Percentiles rank a stretch among this genome's conserved stretches.
phyloP scores from a whole-genome alignment of 2,888 invertebrate genomes.

The Graphium colonna region DNA sequence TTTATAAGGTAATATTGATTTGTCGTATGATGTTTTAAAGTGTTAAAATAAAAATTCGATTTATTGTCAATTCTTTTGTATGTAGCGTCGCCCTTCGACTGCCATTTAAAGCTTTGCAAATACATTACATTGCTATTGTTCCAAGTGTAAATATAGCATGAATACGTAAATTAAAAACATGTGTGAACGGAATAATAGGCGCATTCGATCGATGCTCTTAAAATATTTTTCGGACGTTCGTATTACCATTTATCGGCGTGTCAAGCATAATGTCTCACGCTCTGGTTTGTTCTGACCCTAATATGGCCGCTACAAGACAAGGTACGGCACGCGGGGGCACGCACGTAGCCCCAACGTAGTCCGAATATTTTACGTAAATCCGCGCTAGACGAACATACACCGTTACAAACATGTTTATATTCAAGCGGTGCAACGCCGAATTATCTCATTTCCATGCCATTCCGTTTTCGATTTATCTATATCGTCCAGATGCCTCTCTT shows the following conservation, averaged over 20 bases:
- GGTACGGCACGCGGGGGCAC: constrained; percentile 44
- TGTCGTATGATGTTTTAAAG: neutral
- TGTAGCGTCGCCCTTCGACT: constrained; percentile 1
- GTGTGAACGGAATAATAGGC: constrained; percentile 17
- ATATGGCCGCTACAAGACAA: constrained; percentile 21
- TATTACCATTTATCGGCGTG: constrained; percentile 24
- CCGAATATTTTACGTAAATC: constrained; percentile 74
- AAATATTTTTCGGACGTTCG: constrained; percentile 20
- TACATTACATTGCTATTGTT: constrained; percentile 9
- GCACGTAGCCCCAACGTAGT: constrained; percentile 58
- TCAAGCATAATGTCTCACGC: constrained; percentile 34
- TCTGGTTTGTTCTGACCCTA: constrained; percentile 29
- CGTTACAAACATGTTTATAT: constrained; percentile 66
- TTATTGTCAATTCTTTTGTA: too few relatives aligned
- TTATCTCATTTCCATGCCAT: constrained; percentile 65
- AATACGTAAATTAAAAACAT: constrained; percentile 14
- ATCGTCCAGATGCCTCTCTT: constrained; percentile 26
- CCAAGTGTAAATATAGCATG: constrained; percentile 6
- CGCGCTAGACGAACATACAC: constrained; percentile 58
- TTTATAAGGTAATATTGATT: neutral
- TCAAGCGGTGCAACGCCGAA: constrained; percentile 52
- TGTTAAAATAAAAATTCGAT: neutral
- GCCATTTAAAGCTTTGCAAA: neutral
- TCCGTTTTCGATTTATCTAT: constrained; percentile 56
- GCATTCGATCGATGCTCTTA: constrained; percentile 14